phyloP scores from a whole-genome alignment of 2,113 vertebrate genomes.

The Diglossa brunneiventris region DNA sequence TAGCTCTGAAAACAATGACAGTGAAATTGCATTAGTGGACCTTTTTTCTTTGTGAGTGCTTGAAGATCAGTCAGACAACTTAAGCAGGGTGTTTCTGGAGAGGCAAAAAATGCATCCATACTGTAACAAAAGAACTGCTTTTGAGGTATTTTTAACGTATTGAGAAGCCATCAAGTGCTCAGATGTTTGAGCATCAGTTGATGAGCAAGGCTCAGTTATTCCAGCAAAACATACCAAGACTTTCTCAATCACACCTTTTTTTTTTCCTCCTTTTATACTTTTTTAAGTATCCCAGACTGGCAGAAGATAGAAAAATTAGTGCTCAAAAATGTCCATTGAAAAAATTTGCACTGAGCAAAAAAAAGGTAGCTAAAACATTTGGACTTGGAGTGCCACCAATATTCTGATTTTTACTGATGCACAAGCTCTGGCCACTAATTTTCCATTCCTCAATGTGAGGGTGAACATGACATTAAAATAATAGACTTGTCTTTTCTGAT shows the following conservation, averaged over 20 bases:
- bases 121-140: not conserved
- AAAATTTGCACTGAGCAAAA: not conserved
- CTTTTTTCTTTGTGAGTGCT: not conserved
- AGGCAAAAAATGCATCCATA: not conserved
- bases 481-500: not conserved
- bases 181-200: not conserved
- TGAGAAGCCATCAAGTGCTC: not conserved
- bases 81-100: not conserved
- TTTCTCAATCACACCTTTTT: accelerated
- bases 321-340: not conserved
- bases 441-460: not conserved
- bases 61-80: not conserved
- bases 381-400: not conserved
- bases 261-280: not conserved
- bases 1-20: constrained; percentile 27
- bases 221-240: not conserved
- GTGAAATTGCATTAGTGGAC: constrained; percentile 38
- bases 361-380: not conserved
- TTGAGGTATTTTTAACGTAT: not conserved
- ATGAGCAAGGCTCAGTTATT: not conserved
- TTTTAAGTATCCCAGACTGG: not conserved
- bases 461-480: not conserved
- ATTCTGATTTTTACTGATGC: not conserved
- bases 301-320: not conserved
- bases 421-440: not conserved